phyloP scores from a whole-genome alignment of 2,113 vertebrate species.

The Lagenorhynchus albirostris region DNA sequence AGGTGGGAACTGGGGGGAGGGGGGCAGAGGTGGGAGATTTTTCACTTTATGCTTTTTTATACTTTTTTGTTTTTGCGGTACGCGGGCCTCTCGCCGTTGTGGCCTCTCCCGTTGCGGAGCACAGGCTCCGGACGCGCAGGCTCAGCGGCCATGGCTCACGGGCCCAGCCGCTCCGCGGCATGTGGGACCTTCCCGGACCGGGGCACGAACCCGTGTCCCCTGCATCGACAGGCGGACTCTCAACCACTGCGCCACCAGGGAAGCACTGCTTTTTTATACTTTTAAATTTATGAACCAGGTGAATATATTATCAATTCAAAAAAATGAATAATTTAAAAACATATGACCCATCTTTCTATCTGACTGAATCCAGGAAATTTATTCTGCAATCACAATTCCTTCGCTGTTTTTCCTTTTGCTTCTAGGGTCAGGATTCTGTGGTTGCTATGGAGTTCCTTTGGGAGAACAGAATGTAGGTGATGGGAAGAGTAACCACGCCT shows the following conservation, averaged over 20 bases:
- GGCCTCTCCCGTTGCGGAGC: too few relatives aligned
- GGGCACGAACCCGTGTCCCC: too few relatives aligned
- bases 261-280: not conserved
- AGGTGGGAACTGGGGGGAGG: not conserved
- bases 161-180: too few relatives aligned
- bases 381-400: not conserved
- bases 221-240: too few relatives aligned
- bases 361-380: not conserved
- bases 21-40: not conserved
- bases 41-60: not conserved
- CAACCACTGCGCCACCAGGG: too few relatives aligned
- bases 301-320: not conserved
- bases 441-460: not conserved
- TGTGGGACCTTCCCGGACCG: too few relatives aligned
- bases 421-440: not conserved
- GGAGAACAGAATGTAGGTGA: not conserved
- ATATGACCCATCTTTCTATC: not conserved
- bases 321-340: not conserved
- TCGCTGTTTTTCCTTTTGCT: not conserved
- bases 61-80: too few relatives aligned
- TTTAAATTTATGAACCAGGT: not conserved
- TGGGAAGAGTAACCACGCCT: not conserved
- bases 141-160: too few relatives aligned
- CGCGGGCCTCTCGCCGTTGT: too few relatives aligned
- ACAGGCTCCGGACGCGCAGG: too few relatives aligned